Evolutionary conservation across 2,888 invertebrate genomes (phyloP).

Genomic region (Sthenelais limicola): DNA sequence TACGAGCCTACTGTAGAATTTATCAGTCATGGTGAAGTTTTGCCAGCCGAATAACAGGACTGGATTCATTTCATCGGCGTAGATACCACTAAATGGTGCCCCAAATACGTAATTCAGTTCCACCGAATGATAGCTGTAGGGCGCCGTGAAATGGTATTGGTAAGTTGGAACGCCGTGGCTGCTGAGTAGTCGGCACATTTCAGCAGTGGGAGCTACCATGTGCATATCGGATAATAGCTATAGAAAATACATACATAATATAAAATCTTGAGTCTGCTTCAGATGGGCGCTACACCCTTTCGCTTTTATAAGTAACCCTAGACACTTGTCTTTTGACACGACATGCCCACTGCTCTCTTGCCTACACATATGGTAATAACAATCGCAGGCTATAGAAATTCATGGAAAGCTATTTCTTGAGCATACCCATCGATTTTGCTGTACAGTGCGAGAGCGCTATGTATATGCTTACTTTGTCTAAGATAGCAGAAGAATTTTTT

Average conservation of each 20-base stretch:
- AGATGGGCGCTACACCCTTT: too few relatives aligned
- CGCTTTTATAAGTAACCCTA: too few relatives aligned
- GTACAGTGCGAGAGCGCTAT: too few relatives aligned
- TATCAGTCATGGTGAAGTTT: conserved; percentile 44
- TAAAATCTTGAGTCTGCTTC: too few relatives aligned
- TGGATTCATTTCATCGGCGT: conserved; percentile 51
- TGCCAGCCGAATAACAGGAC: not conserved
- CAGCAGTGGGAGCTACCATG: conserved; percentile 51
- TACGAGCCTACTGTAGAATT: conserved; percentile 42
- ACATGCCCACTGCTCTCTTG: too few relatives aligned
- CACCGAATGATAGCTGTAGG: conserved; percentile 50
- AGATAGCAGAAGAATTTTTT: too few relatives aligned
- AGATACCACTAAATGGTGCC: conserved; percentile 51
- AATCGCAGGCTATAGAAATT: too few relatives aligned
- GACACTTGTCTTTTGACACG: too few relatives aligned
- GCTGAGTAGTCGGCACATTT: conserved; percentile 46
- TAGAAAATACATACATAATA: not conserved
- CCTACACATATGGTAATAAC: too few relatives aligned
- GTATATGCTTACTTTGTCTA: too few relatives aligned
- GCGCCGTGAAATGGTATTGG: conserved; percentile 50
- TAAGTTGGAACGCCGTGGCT: conserved; percentile 44
- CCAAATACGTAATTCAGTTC: conserved; percentile 55
- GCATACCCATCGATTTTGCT: too few relatives aligned
- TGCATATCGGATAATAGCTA: conserved; percentile 53
- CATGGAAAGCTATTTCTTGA: too few relatives aligned